A percentile compares a stretch with the other conserved stretches of the same genome.
These are phyloP conservation scores for Omphaloscelis lunosa DNA, from an alignment of 2,888 invertebrate genomes.

Conservation along the genomic window DNA sequence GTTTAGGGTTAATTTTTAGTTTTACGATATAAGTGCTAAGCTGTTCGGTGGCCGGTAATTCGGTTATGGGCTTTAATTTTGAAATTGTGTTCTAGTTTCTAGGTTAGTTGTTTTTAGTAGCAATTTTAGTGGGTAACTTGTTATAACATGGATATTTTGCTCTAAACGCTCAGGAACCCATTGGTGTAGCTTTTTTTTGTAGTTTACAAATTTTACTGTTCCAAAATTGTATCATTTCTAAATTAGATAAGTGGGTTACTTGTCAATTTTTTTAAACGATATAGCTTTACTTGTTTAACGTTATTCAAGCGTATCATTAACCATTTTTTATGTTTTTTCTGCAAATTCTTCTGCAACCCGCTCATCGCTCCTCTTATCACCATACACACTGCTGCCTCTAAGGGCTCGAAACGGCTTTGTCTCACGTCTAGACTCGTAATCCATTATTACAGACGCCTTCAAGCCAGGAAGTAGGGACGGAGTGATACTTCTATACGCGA, in stretches of 20 bases:
- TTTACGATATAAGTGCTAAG: slow-evolving; percentile 54
- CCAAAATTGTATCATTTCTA: background rate
- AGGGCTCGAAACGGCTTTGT: slow-evolving; percentile 87
- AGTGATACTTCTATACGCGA: slow-evolving; percentile 81
- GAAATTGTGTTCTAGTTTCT: slow-evolving; percentile 18
- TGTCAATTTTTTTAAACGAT: no score
- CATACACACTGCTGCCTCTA: slow-evolving; percentile 61
- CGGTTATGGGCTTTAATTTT: slow-evolving; percentile 31
- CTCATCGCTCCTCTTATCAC: slow-evolving; percentile 61
- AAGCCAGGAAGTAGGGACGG: slow-evolving; percentile 77
- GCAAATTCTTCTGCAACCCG: background rate
- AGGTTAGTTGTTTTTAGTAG: background rate
- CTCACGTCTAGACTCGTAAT: slow-evolving; percentile 89
- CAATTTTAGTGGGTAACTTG: background rate
- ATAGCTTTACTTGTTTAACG: background rate
- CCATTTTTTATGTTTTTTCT: background rate
- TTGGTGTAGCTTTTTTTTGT: background rate
- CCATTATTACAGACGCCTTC: slow-evolving; percentile 87
- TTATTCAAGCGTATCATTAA: background rate
- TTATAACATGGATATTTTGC: background rate
- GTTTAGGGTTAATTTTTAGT: slow-evolving; percentile 47
- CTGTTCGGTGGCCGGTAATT: slow-evolving; percentile 42
- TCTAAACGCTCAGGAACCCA: background rate
- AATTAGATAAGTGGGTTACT: background rate
- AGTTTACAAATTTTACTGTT: background rate